Evolutionary conservation across 2,113 vertebrate species (phyloP).

Genomic region (Phalacrocorax pelagicus): DNA sequence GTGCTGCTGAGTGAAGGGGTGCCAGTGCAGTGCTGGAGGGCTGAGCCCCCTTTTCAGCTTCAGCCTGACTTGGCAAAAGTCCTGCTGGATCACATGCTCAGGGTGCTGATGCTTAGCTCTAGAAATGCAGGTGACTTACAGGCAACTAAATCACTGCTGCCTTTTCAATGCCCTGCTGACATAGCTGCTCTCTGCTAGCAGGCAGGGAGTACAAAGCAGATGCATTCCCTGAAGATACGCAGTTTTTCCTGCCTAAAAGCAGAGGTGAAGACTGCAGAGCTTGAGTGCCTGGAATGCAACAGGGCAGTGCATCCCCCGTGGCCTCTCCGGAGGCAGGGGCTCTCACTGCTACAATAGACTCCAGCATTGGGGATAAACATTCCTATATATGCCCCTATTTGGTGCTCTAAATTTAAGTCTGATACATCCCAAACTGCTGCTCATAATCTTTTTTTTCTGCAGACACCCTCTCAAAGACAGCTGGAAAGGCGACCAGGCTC

Average conservation of each 20-base stretch:
- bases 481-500: not conserved
- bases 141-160: not conserved
- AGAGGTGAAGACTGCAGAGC: not conserved
- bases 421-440: not conserved
- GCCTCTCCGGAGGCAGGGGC: not conserved
- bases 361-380: not conserved
- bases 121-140: not conserved
- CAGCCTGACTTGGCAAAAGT: not conserved
- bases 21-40: not conserved
- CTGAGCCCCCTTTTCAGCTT: not conserved
- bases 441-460: not conserved
- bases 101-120: not conserved
- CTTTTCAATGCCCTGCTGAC: not conserved
- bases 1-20: not conserved
- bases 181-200: not conserved
- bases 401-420: not conserved
- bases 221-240: not conserved
- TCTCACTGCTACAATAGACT: not conserved
- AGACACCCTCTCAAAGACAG: not conserved
- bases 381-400: not conserved
- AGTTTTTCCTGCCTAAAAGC: not conserved
- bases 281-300: too few relatives aligned
- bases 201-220: not conserved
- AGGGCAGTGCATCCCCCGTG: not conserved
- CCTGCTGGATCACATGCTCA: not conserved